Conservation (phyloP, 2,113 vertebrate species). For the Sturnus vulgaris region DNA sequence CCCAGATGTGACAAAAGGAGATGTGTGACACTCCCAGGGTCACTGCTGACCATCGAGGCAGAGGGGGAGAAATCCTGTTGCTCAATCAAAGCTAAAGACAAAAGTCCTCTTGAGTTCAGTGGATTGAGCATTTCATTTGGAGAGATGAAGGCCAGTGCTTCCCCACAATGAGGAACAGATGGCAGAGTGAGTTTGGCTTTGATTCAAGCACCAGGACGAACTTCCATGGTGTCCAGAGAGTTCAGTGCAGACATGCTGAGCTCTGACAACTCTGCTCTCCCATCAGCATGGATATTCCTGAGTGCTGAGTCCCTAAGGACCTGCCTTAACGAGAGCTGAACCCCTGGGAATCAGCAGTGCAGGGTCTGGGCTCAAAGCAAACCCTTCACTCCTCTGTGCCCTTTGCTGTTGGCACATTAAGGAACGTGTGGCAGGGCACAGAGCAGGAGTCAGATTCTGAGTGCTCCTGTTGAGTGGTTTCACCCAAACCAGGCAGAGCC, state of each 20-base stretch:
- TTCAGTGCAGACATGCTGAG: not conserved
- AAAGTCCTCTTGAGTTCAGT: not conserved
- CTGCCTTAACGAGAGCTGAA: rapidly evolving
- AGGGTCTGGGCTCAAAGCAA: not conserved
- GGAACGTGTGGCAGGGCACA: not conserved
- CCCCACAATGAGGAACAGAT: not conserved
- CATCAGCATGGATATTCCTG: not conserved
- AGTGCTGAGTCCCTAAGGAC: not conserved
- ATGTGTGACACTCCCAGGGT: not conserved
- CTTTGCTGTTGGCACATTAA: not conserved
- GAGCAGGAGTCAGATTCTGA: not conserved
- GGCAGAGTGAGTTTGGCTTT: not conserved
- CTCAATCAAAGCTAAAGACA: not conserved
- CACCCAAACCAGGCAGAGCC: not conserved
- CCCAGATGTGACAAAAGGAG: not conserved
- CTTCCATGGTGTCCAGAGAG: not conserved
- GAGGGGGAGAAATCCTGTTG: not conserved
- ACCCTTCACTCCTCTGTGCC: rapidly evolving
- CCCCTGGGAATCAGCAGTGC: not conserved
- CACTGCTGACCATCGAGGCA: not conserved
- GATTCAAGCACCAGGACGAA: not conserved
- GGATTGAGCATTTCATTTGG: not conserved
- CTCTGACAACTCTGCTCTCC: not conserved
- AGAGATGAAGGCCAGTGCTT: not conserved
- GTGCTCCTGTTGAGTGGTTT: not conserved